Conservation (phyloP, 2,113 vertebrate species). For the Hemicordylus capensis region DNA sequence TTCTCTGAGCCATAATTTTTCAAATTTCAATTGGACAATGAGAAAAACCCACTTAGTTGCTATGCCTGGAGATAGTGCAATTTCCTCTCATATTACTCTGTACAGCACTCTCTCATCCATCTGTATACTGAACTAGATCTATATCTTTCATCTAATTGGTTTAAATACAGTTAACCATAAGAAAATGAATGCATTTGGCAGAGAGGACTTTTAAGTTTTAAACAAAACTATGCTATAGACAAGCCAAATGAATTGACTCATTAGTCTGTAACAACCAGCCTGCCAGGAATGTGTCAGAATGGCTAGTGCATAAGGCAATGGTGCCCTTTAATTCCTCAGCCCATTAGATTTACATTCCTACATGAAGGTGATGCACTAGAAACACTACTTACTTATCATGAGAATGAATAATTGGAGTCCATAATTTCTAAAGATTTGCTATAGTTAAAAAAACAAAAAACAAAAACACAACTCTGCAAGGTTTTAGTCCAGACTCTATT, state of each 20-base stretch:
- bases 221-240: neutral
- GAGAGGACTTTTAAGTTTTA: neutral
- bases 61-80: neutral
- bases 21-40: conserved; percentile 19
- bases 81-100: neutral
- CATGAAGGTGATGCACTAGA: neutral
- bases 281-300: neutral
- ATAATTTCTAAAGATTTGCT: neutral
- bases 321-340: neutral
- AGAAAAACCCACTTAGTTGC: neutral
- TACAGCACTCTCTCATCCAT: neutral
- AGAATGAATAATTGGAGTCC: neutral
- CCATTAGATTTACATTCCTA: neutral
- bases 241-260: neutral
- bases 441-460: neutral
- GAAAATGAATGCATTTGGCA: neutral
- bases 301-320: no score
- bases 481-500: no score
- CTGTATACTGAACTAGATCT: neutral
- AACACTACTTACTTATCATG: neutral
- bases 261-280: neutral
- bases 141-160: neutral
- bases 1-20: conserved; percentile 27
- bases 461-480: no score
- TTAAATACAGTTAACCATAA: neutral